Evolutionary conservation across 2,113 vertebrate species (phyloP).

Genomic region (Melierax canorus): DNA sequence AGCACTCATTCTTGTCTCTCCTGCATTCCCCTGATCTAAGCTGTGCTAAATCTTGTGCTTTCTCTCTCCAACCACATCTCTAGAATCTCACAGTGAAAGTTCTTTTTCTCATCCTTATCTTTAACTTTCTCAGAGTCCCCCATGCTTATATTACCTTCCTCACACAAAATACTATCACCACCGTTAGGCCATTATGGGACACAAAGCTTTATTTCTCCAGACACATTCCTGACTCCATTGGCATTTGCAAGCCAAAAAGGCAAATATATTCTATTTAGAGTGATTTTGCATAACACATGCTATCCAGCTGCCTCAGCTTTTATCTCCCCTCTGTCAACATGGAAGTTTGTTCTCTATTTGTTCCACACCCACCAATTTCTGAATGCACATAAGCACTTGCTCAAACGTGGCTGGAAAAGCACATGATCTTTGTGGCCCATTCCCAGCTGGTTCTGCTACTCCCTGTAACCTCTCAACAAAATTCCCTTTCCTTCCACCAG

Average conservation of each 20-base stretch:
- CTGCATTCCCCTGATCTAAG: not conserved
- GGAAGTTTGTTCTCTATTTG: not conserved
- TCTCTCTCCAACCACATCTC: not conserved
- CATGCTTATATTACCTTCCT: not conserved
- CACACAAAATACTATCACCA: not conserved
- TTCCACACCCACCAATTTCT: not conserved
- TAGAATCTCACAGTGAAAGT: not conserved
- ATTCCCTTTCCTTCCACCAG: not conserved
- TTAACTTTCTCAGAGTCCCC: not conserved
- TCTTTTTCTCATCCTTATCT: not conserved
- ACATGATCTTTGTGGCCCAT: not conserved
- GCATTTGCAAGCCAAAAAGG: not conserved
- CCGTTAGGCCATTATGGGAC: not conserved
- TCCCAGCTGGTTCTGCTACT: not conserved
- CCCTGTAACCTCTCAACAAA: not conserved
- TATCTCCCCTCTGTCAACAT: not conserved
- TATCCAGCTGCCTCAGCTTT: not conserved
- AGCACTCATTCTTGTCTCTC: not conserved
- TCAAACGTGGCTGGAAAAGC: not conserved
- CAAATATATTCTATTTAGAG: not conserved
- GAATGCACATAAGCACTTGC: not conserved
- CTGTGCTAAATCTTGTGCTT: not conserved
- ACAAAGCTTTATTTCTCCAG: not conserved
- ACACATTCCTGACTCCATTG: not conserved
- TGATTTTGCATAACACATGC: not conserved